Evolutionary conservation across 2,888 invertebrate genomes (phyloP).

Genomic region (Acleris laterana): DNA sequence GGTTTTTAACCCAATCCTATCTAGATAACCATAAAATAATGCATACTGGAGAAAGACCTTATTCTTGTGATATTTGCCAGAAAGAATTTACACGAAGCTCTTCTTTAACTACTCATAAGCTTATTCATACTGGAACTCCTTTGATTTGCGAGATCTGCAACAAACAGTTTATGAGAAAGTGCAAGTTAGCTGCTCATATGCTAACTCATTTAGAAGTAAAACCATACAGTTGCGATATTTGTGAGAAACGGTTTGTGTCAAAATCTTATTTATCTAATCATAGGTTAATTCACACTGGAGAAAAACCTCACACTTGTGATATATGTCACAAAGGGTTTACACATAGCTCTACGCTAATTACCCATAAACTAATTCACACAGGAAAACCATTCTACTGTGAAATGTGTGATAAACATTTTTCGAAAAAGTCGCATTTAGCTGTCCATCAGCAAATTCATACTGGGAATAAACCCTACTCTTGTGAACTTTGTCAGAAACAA

Average conservation of each 20-base stretch:
- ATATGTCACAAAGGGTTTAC: slow-evolving; percentile 1
- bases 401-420: no score
- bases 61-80: not conserved
- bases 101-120: not conserved
- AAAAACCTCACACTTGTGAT: not conserved
- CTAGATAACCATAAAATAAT: not conserved
- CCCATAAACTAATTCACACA: not conserved
- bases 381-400: no score
- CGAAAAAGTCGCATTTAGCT: no score
- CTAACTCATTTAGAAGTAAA: not conserved
- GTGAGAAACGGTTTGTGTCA: not conserved
- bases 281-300: not conserved
- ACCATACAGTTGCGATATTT: slow-evolving; percentile 3
- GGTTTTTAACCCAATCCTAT: no score
- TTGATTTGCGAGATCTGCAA: slow-evolving; percentile 2
- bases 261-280: not conserved
- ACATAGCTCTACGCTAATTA: not conserved
- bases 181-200: not conserved
- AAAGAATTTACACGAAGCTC: not conserved
- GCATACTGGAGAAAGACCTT: not conserved
- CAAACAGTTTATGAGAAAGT: not conserved
- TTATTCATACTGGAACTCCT: not conserved
- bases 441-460: no score
- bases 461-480: no score
- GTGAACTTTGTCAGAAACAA: no score